Conservation (phyloP, 1,140 invertebrate species). For the Ectropis grisescens region DNA sequence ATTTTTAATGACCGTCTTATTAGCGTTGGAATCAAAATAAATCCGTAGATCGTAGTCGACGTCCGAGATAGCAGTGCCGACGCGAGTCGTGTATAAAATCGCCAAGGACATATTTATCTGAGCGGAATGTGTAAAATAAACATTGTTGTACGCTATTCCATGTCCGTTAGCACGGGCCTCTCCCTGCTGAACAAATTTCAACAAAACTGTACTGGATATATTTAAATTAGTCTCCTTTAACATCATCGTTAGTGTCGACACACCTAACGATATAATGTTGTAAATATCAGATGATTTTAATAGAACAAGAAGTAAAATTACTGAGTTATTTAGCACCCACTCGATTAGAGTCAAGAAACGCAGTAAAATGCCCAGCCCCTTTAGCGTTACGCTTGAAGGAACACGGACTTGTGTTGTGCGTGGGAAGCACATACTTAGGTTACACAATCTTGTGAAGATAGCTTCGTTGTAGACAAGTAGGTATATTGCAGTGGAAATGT, state of each 20-base stretch:
- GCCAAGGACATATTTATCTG: conserved; percentile 63
- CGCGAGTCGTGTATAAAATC: conserved; percentile 37
- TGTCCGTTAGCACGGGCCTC: conserved; percentile 24
- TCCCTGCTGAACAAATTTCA: conserved; percentile 16
- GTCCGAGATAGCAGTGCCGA: conserved; percentile 12
- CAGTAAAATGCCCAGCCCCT: conserved; percentile 56
- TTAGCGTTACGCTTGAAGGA: conserved; percentile 47
- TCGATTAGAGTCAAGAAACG: conserved; percentile 32
- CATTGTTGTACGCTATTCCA: conserved; percentile 44
- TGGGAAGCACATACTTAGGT: conserved; percentile 62
- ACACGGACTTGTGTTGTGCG: conserved; percentile 29
- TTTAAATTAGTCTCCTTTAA: too few species aligned
- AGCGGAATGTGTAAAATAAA: conserved; percentile 54
- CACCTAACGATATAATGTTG: too few species aligned
- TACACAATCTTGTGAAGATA: conserved; percentile 54
- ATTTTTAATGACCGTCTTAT: too few species aligned
- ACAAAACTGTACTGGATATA: background rate
- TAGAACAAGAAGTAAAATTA: conserved; percentile 4
- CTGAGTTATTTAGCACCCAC: conserved; percentile 19
- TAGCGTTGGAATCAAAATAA: conserved; percentile 32
- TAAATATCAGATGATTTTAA: conserved; percentile 8
- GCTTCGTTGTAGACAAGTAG: conserved; percentile 29
- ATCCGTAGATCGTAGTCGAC: conserved; percentile 12
- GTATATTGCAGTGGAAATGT: conserved; percentile 25
- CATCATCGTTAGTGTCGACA: too few species aligned